Base-by-base conservation (phyloP, 2,888 invertebrate species). In the Drosophila colorata region DNA sequence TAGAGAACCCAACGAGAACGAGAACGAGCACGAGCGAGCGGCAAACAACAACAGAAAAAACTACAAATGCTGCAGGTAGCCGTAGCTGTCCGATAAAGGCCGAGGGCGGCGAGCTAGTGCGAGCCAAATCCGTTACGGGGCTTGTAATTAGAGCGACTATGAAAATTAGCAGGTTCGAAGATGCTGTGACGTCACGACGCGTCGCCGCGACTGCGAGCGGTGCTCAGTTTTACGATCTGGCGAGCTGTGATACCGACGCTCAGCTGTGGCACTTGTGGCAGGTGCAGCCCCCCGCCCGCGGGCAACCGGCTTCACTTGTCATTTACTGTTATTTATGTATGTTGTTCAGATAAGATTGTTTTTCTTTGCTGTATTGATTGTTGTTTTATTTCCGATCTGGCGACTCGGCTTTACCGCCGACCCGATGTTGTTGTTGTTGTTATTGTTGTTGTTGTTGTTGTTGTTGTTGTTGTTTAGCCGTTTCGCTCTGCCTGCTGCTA, bases 301-400 rank as follows among this genome's bases (percentile, higher is more conserved):
- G 40, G 48, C 33, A 33, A 31, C 23, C 43, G 33, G 20, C 23
- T 7, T 20, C 33, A 5, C 8, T 20, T 23, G 65, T 75, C 80
- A 72, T 75, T 65, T 78, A 69, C 63, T 77, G 79, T 78, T 74
- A 58, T 76, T 78, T 80, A 82, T 87, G 70, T 80, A 82, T 87
- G 70, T 74, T 87, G 53, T 59, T 69, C 25, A 52, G 85, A 87
- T 82, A 87, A 82, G 72, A 65, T 80, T 68, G 68, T 51, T 48
- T 20, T 28, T 8, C 28, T 52, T 40, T 59, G 46, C 46, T 58
- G 44, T 57, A 59, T 77, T 56, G 49, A 67, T 56, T 58, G 56
- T 16, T 49, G 48, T 43, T 67, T 44, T 67, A 65, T 75, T 75
- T 72, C 66, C 87, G 87, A 87, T 85, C 68, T 68, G 69, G 46